Evolutionary conservation across 2,113 vertebrate species (phyloP).

Genomic region (Chamaea fasciata): DNA sequence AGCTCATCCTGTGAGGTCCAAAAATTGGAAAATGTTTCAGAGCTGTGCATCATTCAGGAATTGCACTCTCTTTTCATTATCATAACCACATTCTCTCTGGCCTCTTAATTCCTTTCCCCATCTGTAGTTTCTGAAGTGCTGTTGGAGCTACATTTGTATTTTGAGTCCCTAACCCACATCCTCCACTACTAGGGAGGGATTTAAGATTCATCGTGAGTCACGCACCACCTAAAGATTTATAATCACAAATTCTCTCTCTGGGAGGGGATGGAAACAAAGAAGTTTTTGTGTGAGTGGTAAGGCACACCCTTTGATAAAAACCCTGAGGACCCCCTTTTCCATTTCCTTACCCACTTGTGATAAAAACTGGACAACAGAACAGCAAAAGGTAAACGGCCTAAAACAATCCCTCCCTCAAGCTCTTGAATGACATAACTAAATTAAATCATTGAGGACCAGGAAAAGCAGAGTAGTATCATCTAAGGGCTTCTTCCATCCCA

Average conservation of each 20-base stretch:
- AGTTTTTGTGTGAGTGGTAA: neutral
- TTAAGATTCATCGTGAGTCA: conserved; percentile 8
- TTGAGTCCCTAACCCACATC: conserved; percentile 47
- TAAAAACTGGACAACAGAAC: neutral
- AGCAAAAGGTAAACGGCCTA: neutral
- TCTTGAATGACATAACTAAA: neutral
- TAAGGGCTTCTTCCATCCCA: neutral
- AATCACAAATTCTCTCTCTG: neutral
- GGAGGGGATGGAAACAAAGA: neutral
- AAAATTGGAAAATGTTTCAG: neutral
- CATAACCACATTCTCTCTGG: neutral
- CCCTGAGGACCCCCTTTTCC: neutral
- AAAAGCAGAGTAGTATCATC: neutral
- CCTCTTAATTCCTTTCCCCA: neutral
- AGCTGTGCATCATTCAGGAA: neutral
- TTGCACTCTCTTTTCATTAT: conserved; percentile 23
- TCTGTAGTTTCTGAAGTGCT: conserved; percentile 30
- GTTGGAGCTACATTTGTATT: neutral
- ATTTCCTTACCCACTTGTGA: neutral
- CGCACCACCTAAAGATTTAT: neutral
- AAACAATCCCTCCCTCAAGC: neutral
- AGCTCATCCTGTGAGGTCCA: conserved; percentile 33
- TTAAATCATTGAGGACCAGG: neutral
- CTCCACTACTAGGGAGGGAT: neutral
- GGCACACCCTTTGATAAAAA: neutral